Percentiles rank a stretch among this genome's conserved stretches.
These are phyloP conservation scores for Scytalopus superciliaris DNA, from an alignment of 2,113 vertebrate species.

Conservation along the genomic window DNA sequence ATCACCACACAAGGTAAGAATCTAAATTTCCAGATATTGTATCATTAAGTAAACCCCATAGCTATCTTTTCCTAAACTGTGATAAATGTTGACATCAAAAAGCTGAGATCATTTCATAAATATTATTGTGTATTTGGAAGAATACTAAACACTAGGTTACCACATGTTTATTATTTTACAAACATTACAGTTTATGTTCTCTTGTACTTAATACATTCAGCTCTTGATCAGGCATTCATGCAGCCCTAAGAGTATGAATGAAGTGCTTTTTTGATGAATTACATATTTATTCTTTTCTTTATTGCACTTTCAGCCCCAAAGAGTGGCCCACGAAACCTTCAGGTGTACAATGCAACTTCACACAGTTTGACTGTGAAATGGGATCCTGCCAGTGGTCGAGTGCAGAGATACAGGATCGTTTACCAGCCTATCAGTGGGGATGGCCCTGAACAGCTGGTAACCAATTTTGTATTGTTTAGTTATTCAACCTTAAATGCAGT, in stretches of 20 bases:
- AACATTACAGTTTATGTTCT: background rate
- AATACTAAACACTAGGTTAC: background rate
- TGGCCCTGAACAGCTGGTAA: constrained; percentile 81
- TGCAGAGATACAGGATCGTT: constrained; percentile 86
- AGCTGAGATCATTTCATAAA: background rate
- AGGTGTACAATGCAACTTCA: constrained; percentile 90
- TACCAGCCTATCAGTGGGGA: constrained; percentile 80
- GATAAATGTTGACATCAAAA: background rate
- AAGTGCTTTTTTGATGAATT: background rate
- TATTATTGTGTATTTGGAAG: background rate
- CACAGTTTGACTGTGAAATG: constrained; percentile 87
- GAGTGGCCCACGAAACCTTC: constrained; percentile 87
- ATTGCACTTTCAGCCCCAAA: constrained; percentile 73
- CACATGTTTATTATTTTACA: constrained; percentile 3
- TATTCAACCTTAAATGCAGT: background rate
- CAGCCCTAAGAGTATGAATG: background rate
- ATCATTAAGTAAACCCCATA: background rate
- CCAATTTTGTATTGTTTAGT: background rate
- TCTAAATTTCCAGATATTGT: constrained; percentile 3
- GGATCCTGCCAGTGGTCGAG: constrained; percentile 87
- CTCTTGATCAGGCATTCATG: background rate
- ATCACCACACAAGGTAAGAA: constrained; percentile 81
- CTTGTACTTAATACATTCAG: background rate
- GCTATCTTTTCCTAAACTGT: background rate
- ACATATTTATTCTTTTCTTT: background rate